These are phyloP conservation scores for Bucorvus abyssinicus DNA, from an alignment of 2,797 vertebrate species.

Conservation along the genomic window DNA sequence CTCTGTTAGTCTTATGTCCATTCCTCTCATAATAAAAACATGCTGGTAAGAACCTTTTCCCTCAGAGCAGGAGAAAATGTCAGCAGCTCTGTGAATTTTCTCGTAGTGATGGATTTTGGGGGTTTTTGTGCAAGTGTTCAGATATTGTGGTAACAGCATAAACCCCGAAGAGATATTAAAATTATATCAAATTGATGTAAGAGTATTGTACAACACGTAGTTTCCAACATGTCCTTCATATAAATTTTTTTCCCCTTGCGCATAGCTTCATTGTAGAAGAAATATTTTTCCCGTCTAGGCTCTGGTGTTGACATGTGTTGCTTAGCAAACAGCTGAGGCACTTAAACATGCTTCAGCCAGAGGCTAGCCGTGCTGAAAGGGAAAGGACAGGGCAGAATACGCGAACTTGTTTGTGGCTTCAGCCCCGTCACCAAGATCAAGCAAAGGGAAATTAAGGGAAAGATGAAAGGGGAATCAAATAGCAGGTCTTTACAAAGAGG, in stretches of 20 bases:
- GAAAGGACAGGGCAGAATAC: not conserved
- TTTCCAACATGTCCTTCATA: not conserved
- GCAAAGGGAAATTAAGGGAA: not conserved
- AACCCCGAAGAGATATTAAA: not conserved
- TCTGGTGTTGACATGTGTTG: accelerated
- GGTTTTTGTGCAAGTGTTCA: not conserved
- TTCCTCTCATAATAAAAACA: not conserved
- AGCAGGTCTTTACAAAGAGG: not conserved
- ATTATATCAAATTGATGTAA: not conserved
- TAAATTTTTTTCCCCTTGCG: not conserved
- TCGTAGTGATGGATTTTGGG: not conserved
- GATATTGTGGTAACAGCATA: not conserved
- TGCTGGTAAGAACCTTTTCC: not conserved
- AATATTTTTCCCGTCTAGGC: not conserved
- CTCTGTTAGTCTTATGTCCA: not conserved
- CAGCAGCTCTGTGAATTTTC: not conserved
- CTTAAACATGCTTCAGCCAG: not conserved
- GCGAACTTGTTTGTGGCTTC: accelerated
- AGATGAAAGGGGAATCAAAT: not conserved
- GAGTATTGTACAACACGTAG: not conserved
- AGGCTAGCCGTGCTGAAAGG: not conserved
- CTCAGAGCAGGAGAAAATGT: not conserved
- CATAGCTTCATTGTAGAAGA: not conserved
- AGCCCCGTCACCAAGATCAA: not conserved
- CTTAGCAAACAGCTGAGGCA: not conserved